phyloP scores from a whole-genome alignment of 2,888 invertebrate species.

The Piscicola geometra region DNA sequence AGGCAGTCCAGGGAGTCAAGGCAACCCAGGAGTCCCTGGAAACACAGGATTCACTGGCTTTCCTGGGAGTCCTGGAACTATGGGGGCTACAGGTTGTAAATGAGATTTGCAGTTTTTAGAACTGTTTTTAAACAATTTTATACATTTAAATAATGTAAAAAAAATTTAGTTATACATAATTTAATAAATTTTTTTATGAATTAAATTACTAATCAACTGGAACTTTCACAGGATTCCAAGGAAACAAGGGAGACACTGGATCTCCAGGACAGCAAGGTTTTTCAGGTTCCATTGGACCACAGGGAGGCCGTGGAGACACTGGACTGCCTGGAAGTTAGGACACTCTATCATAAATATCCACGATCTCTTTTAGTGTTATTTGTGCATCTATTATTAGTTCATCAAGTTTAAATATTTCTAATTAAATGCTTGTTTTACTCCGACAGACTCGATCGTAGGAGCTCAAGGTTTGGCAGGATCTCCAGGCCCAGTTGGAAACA shows the following conservation, averaged over 20 bases:
- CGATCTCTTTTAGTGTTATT: no score
- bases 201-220: no score
- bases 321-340: not conserved
- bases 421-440: no score
- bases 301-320: not conserved
- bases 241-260: not conserved
- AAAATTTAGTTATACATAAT: no score
- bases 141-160: no score
- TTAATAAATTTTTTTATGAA: no score
- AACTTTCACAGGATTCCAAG: not conserved
- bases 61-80: not conserved
- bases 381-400: no score
- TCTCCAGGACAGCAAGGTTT: not conserved
- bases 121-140: no score
- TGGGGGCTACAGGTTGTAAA: not conserved
- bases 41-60: not conserved
- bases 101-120: no score
- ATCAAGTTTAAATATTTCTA: no score
- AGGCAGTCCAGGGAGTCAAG: slow-evolving; percentile 1
- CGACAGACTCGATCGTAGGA: not conserved
- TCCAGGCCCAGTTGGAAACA: slow-evolving; percentile 21
- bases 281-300: not conserved
- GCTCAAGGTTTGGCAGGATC: slow-evolving; percentile 23
- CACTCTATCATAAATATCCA: no score
- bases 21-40: not conserved